These are phyloP conservation scores for Dromiciops gliroides DNA, from an alignment of 2,113 vertebrate species.

Conservation along the genomic window DNA sequence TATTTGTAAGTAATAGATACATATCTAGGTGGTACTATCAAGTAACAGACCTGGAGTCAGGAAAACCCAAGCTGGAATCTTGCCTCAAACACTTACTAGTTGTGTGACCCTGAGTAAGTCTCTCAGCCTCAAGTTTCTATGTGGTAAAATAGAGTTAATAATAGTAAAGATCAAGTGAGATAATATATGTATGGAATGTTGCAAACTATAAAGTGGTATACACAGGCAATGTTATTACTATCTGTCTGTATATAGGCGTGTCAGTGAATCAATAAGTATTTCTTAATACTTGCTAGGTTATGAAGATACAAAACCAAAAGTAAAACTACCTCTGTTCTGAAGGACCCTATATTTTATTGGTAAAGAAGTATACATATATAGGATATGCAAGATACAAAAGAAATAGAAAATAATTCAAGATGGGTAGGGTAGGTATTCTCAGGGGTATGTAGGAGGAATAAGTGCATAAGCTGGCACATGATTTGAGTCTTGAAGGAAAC, in stretches of 20 bases:
- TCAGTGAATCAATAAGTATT: slow-evolving; percentile 29
- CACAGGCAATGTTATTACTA: background rate
- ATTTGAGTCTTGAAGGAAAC: background rate
- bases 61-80: background rate
- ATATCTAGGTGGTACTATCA: background rate
- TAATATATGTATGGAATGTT: background rate
- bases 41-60: background rate
- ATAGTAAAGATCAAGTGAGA: background rate
- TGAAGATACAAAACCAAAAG: slow-evolving; percentile 8
- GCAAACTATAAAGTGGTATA: background rate
- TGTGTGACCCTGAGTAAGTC: background rate
- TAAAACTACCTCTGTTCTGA: background rate
- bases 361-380: background rate
- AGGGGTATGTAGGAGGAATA: background rate
- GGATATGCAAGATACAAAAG: background rate
- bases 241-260: background rate
- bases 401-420: background rate
- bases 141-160: background rate
- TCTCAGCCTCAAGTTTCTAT: background rate
- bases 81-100: background rate
- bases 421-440: background rate
- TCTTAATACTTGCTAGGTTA: background rate
- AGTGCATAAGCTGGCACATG: background rate
- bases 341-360: background rate
- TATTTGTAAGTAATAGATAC: background rate